Evolutionary conservation across 2,113 vertebrate species (phyloP).

Genomic region (Cranoglanis bouderius): DNA sequence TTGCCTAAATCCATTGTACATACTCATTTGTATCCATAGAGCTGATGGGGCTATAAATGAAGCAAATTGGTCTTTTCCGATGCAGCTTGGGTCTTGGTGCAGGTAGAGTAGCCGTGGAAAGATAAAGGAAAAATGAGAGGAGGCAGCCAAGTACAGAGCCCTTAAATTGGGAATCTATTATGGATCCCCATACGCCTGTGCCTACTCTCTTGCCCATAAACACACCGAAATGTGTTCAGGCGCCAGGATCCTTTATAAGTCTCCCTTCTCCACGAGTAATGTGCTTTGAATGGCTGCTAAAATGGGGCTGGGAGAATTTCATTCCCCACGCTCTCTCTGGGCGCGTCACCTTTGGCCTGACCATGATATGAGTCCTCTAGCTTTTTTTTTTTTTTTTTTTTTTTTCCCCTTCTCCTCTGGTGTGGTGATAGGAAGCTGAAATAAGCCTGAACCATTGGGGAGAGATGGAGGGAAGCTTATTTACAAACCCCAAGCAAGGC

Average conservation of each 20-base stretch:
- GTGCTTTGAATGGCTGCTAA: constrained; percentile 86
- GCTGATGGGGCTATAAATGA: constrained; percentile 49
- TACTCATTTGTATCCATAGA: constrained; percentile 25
- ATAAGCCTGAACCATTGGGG: constrained; percentile 83
- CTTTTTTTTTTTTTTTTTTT: constrained; percentile 76
- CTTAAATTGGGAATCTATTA: constrained; percentile 84
- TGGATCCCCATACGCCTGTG: constrained; percentile 69
- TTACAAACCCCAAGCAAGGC: constrained; percentile 80
- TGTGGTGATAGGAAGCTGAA: constrained; percentile 79
- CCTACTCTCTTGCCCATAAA: constrained; percentile 77
- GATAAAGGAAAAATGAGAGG: constrained; percentile 53
- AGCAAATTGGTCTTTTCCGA: constrained; percentile 50
- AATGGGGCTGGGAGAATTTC: constrained; percentile 94
- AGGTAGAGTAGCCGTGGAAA: constrained; percentile 25
- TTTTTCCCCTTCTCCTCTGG: constrained; percentile 66
- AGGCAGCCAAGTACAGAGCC: constrained; percentile 50
- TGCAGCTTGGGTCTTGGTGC: constrained; percentile 1
- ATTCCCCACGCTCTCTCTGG: constrained; percentile 90
- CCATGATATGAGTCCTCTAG: constrained; percentile 85
- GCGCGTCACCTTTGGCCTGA: constrained; percentile 93
- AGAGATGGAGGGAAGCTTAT: constrained; percentile 80
- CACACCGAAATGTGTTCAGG: constrained; percentile 87
- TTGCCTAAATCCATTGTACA: constrained; percentile 27
- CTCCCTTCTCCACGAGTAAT: constrained; percentile 85
- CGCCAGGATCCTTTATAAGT: constrained; percentile 81